phyloP scores from a whole-genome alignment of 2,797 vertebrate species.

The Cichlasoma orientale region DNA sequence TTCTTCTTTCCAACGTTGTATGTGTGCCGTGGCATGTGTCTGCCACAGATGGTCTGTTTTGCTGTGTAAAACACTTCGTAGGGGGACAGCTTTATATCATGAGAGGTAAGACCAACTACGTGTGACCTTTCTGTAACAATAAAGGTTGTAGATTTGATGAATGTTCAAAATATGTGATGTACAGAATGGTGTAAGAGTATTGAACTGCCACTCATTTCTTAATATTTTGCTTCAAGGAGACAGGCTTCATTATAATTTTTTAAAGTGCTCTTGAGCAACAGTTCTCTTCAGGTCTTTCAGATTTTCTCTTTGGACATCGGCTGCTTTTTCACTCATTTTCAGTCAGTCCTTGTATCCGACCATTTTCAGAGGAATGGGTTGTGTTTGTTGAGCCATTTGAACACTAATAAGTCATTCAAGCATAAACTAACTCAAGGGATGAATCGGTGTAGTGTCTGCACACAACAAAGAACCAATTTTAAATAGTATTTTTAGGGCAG shows the following conservation, averaged over 20 bases:
- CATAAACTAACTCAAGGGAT: no score
- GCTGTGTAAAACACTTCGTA: slow-evolving; percentile 99
- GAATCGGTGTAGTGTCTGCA: no score
- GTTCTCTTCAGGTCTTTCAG: not conserved
- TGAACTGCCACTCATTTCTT: not conserved
- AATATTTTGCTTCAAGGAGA: not conserved
- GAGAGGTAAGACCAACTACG: slow-evolving; percentile 89
- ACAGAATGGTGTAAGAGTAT: not conserved
- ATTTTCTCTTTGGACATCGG: not conserved
- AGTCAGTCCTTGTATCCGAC: not conserved
- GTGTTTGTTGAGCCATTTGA: no score
- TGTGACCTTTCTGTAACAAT: not conserved
- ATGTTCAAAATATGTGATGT: not conserved
- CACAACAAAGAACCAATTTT: no score
- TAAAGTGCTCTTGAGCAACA: not conserved
- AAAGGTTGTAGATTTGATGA: not conserved
- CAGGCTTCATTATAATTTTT: not conserved
- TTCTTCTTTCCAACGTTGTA: slow-evolving; percentile 42
- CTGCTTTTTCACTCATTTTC: not conserved
- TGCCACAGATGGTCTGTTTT: slow-evolving; percentile 96
- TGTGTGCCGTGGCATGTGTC: slow-evolving; percentile 55
- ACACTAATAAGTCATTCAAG: no score
- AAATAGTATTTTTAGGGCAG: no score
- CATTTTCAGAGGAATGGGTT: not conserved
- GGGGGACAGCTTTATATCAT: slow-evolving; percentile 99